Percentiles rank a stretch among this genome's conserved stretches.
These are phyloP conservation scores for Myrmecophaga tridactyla DNA, from an alignment of 2,113 vertebrate species.

Conservation along the genomic window DNA sequence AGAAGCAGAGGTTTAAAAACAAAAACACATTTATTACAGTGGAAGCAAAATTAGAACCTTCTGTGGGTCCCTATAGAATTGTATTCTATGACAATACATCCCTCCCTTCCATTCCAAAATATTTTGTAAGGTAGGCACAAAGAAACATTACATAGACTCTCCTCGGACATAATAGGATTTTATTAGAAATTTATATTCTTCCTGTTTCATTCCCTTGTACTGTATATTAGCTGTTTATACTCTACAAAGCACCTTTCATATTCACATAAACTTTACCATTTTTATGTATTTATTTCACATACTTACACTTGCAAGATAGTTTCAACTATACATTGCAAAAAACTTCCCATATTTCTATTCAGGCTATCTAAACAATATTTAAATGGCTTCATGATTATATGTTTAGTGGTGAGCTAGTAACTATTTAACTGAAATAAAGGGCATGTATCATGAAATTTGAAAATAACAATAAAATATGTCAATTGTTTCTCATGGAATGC, in stretches of 20 bases:
- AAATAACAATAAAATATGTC: neutral
- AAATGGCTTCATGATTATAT: neutral
- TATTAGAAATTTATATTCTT: neutral
- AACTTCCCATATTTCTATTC: neutral
- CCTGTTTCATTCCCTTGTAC: neutral
- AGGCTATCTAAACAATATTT: neutral
- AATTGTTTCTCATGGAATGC: neutral
- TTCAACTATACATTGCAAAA: neutral
- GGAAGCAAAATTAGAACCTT: neutral
- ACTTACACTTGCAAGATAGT: neutral
- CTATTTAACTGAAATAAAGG: conserved; percentile 12
- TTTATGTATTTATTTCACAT: neutral
- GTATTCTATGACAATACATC: neutral
- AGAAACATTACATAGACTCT: neutral
- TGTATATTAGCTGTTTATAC: neutral
- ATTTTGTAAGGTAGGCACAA: neutral
- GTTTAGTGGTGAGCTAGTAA: neutral
- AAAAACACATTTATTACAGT: neutral
- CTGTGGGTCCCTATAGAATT: neutral
- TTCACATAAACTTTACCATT: neutral
- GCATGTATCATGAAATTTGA: neutral
- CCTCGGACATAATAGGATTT: neutral
- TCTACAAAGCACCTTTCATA: neutral
- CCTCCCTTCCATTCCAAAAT: neutral
- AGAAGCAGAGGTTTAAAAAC: neutral